Evolutionary conservation across 1,140 invertebrate genomes (phyloP), one percentile per base, ranked within the genome.

Genomic region (Zaprionus camerounensis): DNA sequence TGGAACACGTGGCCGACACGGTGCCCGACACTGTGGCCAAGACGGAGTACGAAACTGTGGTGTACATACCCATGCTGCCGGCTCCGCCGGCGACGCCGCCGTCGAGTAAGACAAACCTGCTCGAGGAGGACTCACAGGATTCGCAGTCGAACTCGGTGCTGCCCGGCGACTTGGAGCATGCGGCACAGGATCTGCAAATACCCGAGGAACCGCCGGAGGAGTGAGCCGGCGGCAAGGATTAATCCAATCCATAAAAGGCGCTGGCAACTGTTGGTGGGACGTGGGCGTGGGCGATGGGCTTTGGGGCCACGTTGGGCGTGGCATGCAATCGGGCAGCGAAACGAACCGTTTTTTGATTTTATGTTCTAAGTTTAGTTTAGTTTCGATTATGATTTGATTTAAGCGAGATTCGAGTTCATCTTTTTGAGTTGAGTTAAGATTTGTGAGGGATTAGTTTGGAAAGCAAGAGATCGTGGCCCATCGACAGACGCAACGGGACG

Each of bases 161-260:
- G 36, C 66, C 78, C 34, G 65, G 72, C 7, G 71, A 75, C 44
- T 56, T 72, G 57, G 80, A 79, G 59, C 84, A 88, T 70, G 82
- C 91, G 81, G 86, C 84, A 62, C 91, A 91, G 81, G 90, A 77
- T 78, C 75, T 86, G n/a, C 85, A 90, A 66, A 91, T 90, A 76
- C 92, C 88, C 17, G 92, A 92, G 44, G 85, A 92, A 62, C 92
- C 92, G 74, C 92, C 92, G 67, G 92, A 87, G 85, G 78, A 88
- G 81, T 87, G 81, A 81, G 61, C 51, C 2, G 7, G 7, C 7
- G 15, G 26, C 12, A 13, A 38, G 36, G 36, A 38, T 38, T 38
- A 1, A n/a, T 44, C 38, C 15, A n/a, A 46, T 17, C 41, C 41
- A 7, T 20, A 67, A 70, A 83, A 72, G 41, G 63, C 70, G 70